Conservation (phyloP, 23 tunicate species). For the Trididemnum nubilum region DNA sequence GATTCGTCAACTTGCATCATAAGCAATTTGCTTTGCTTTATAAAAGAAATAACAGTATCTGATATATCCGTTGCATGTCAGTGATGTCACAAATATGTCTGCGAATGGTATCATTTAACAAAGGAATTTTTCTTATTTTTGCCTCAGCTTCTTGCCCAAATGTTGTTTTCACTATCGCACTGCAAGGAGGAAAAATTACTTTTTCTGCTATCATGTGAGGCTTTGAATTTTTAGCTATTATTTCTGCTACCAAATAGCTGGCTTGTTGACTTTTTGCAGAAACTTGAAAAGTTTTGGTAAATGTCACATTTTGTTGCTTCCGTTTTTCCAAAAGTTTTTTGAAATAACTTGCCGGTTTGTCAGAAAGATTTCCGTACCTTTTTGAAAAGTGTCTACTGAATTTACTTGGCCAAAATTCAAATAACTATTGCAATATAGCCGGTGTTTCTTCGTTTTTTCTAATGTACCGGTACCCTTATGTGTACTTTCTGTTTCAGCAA, state of each 20-base stretch:
- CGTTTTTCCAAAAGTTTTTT: conserved; percentile 21
- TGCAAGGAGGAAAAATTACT: conserved; percentile 25
- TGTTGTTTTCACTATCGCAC: conserved; percentile 26
- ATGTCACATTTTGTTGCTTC: conserved; percentile 18
- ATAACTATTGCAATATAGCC: too few relatives aligned
- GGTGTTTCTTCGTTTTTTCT: too few relatives aligned
- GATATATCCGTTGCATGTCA: not conserved
- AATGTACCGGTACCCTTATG: too few relatives aligned
- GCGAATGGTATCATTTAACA: conserved; percentile 30
- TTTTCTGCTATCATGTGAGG: conserved; percentile 30
- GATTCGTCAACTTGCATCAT: conserved; percentile 35
- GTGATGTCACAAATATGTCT: conserved; percentile 37
- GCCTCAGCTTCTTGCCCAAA: conserved; percentile 23
- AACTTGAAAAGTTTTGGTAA: conserved; percentile 21
- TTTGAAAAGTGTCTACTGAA: conserved; percentile 26
- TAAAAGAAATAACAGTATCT: conserved; percentile 25
- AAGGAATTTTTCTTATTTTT: conserved; percentile 22
- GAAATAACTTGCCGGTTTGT: conserved; percentile 21
- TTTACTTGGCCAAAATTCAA: too few relatives aligned
- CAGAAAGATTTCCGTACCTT: conserved; percentile 14
- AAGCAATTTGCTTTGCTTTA: conserved; percentile 28
- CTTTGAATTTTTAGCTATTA: conserved; percentile 31
- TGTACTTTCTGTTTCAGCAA: too few relatives aligned
- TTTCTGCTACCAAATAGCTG: conserved; percentile 23
- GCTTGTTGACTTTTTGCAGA: conserved; percentile 23